phyloP scores from a whole-genome alignment of 2,888 invertebrate species.

The Papilio gigon region DNA sequence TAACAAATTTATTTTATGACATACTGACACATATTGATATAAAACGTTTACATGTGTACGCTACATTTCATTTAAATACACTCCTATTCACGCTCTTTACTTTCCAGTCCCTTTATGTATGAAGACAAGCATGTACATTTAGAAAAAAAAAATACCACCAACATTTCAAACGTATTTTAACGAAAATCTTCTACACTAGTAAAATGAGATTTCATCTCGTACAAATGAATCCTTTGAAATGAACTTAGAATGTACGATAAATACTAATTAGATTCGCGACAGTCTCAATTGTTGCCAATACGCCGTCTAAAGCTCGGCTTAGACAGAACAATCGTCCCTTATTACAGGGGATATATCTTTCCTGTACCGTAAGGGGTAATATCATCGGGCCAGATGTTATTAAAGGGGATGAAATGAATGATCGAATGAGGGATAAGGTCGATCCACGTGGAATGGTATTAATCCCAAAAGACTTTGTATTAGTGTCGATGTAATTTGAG shows the following conservation, averaged over 20 bases:
- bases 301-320: slow-evolving; percentile 45
- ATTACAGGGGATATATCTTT: slow-evolving; percentile 50
- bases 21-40: too few species aligned
- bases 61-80: neutral
- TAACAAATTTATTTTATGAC: neutral
- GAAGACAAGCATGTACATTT: too few species aligned
- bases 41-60: neutral
- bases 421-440: slow-evolving; percentile 41
- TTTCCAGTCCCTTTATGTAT: neutral
- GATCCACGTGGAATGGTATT: slow-evolving; percentile 49
- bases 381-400: slow-evolving; percentile 40
- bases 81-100: too few species aligned
- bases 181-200: neutral
- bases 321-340: slow-evolving; percentile 52
- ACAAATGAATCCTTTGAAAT: slow-evolving; percentile 13
- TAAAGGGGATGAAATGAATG: slow-evolving; percentile 45
- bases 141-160: too few species aligned
- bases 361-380: slow-evolving; percentile 37
- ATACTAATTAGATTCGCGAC: slow-evolving; percentile 46
- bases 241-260: slow-evolving; percentile 7
- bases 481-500: slow-evolving; percentile 38
- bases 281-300: slow-evolving; percentile 46
- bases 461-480: slow-evolving; percentile 50
- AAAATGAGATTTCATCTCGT: neutral
- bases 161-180: neutral